These are phyloP conservation scores for Procambarus clarkii DNA, from an alignment of 1,140 invertebrate species.

Conservation along the genomic window DNA sequence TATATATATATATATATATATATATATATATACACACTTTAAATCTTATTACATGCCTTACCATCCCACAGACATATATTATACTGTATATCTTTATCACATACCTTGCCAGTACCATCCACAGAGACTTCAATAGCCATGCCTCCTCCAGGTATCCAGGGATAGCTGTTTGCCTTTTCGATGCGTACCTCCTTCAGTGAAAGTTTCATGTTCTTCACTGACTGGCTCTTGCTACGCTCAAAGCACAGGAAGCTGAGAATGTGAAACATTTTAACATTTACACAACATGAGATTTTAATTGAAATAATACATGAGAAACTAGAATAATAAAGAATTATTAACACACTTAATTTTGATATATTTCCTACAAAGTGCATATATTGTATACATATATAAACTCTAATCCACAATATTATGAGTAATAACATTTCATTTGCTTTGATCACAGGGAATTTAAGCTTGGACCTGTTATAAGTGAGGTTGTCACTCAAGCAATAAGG, in stretches of 20 bases:
- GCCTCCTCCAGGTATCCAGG: slow-evolving; percentile 77
- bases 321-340: neutral
- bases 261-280: no score
- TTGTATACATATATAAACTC: no score
- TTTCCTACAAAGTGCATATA: no score
- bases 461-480: no score
- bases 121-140: slow-evolving; percentile 77
- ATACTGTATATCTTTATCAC: neutral
- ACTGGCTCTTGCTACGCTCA: slow-evolving; percentile 76
- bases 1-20: neutral
- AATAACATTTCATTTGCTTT: no score
- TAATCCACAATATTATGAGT: no score
- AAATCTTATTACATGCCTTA: neutral
- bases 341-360: no score
- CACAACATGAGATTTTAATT: no score
- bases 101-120: slow-evolving; percentile 75
- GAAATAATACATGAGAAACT: no score
- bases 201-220: slow-evolving; percentile 76
- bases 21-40: no score
- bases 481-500: no score
- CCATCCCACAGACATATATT: neutral
- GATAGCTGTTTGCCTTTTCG: slow-evolving; percentile 77
- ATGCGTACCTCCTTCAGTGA: slow-evolving; percentile 75
- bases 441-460: no score
- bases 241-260: slow-evolving; percentile 77